phyloP scores from a whole-genome alignment of 1,140 invertebrate genomes.

The Drosophila quadrilineata region DNA sequence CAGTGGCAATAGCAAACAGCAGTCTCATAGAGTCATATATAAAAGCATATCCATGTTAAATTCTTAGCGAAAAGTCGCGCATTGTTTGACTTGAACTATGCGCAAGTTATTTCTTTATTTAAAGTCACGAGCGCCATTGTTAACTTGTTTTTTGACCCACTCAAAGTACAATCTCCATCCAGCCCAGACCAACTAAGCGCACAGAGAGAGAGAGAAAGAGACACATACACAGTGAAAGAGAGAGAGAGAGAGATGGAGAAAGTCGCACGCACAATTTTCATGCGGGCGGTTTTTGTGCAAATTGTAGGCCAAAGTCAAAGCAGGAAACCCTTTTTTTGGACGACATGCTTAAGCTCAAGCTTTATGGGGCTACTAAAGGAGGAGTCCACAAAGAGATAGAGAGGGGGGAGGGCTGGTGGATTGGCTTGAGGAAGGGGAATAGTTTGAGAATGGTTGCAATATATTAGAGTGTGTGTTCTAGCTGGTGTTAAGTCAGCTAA shows the following conservation, averaged over 20 bases:
- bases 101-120: slow-evolving; percentile 76
- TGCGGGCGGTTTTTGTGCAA: slow-evolving; percentile 53
- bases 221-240: not conserved
- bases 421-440: not conserved
- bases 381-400: slow-evolving; percentile 29
- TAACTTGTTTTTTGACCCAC: slow-evolving; percentile 47
- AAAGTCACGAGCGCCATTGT: slow-evolving; percentile 61
- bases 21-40: slow-evolving; percentile 19
- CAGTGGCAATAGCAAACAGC: too few species aligned
- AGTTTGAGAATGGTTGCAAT: slow-evolving; percentile 18
- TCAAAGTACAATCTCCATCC: too few species aligned
- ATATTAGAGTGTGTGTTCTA: slow-evolving; percentile 54
- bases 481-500: slow-evolving; percentile 75
- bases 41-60: slow-evolving; percentile 57
- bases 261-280: slow-evolving; percentile 55
- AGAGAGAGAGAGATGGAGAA: not conserved
- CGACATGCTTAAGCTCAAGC: slow-evolving; percentile 74
- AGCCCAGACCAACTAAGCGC: too few species aligned
- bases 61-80: slow-evolving; percentile 61
- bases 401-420: not conserved
- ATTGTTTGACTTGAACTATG: slow-evolving; percentile 74
- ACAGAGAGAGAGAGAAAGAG: slow-evolving; percentile 10
- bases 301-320: slow-evolving; percentile 60
- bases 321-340: slow-evolving; percentile 66
- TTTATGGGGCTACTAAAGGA: slow-evolving; percentile 71